Evolutionary conservation across 2,797 vertebrate genomes (phyloP), one percentile per base, ranked within the genome.

Genomic region (Lacerta viridis): DNA sequence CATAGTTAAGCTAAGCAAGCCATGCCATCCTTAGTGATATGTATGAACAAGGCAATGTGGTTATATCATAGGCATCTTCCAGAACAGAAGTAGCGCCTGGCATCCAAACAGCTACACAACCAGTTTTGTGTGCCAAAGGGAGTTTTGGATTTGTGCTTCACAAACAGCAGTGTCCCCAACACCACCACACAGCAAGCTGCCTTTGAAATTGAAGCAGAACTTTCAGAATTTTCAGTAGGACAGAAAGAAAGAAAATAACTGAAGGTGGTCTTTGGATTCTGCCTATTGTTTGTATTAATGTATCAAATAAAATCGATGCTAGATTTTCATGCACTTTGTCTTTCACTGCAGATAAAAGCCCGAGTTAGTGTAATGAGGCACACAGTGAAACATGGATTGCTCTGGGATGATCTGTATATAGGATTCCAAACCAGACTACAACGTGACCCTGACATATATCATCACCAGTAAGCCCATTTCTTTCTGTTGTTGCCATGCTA

Each of bases 321-420:
- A 36, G 81, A 68, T 59, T 59, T 84, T 71, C 59, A 25, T 74
- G n/a, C 8, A 76, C 27, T 59, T 76, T 20, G 0, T 87, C 29
- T 20, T 91, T 84, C 83, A 9, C 87, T 92, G 55, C 86, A 98
- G 98, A 94, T 98, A 69, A 95, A 95, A 66, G 97, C 97, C 92
- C 93, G 97, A 66, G 91, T 97, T 0, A 96, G 96, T 0, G 97
- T 98, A 76, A 97, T 98, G 90, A 97, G 98, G 55, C 84, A 97
- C 0, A 90, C 97, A 84, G 98, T 98, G 88, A 95, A 96, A 89
- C 95, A 97, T 0, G 97, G 98, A 0, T 91, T 96, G 4, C 97
- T 98, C 29, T 98, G 98, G 97, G 98, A 98, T 18, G 96, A 97
- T 76, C 93, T 98, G 43, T 98, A 98, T 89, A 98, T 98, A n/a